Percentiles rank a stretch among this genome's conserved stretches.
Evolutionary conservation across 2,888 invertebrate genomes (phyloP).

Genomic region (Eueremaeus valkanovi): DNA sequence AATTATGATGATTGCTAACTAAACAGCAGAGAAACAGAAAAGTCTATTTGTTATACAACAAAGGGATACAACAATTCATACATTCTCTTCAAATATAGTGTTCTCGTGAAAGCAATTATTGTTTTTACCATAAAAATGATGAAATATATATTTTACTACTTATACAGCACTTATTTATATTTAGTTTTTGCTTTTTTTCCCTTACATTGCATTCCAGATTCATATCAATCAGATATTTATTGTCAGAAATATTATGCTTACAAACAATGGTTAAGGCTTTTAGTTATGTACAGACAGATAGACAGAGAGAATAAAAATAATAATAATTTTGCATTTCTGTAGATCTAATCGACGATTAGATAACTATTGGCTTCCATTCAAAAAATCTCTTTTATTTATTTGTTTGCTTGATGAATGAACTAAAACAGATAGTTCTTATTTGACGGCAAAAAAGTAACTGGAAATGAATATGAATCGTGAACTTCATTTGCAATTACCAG

Average conservation of each 20-base stretch:
- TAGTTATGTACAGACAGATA: too few relatives aligned
- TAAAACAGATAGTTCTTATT: neutral
- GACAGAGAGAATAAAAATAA: neutral
- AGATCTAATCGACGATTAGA: neutral
- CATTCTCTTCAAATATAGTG: neutral
- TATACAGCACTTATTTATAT: neutral
- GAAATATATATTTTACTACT: neutral
- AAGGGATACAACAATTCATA: neutral
- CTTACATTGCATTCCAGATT: neutral
- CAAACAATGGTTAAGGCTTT: neutral
- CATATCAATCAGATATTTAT: neutral
- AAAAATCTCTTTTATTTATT: neutral
- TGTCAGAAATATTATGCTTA: neutral
- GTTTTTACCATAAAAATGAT: neutral
- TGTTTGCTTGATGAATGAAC: neutral
- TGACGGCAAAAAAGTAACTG: neutral
- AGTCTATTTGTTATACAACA: neutral
- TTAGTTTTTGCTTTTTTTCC: too few relatives aligned
- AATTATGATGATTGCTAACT: neutral
- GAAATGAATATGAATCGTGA: neutral
- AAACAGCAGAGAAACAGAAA: neutral
- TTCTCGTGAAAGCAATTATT: neutral
- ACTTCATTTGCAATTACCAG: neutral
- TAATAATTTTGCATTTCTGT: neutral
- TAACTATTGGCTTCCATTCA: neutral